Conservation (phyloP, 35 echinoderm and acorn worm species). For the Hemicentrotus pulcherrimus region DNA sequence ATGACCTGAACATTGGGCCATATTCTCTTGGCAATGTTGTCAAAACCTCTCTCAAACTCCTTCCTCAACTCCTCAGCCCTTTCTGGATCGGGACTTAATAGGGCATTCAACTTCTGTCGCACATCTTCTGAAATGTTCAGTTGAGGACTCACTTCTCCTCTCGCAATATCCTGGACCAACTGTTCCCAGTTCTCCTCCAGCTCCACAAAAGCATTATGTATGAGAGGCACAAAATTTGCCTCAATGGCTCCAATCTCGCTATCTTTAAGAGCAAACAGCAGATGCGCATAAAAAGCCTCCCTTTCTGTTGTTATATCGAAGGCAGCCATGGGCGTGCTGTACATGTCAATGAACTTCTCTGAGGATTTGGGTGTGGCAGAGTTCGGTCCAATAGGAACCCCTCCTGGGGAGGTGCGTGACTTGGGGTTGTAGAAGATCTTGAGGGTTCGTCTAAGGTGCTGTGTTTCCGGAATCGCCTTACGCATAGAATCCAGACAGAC, state of each 20-base stretch:
- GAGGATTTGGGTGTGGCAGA: slow-evolving; percentile 83
- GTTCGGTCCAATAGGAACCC: slow-evolving; percentile 80
- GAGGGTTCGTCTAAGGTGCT: slow-evolving; percentile 74
- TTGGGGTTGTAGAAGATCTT: slow-evolving; percentile 92
- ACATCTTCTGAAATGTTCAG: slow-evolving; percentile 67
- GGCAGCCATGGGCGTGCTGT: slow-evolving; percentile 77
- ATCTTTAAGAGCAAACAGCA: slow-evolving; percentile 83
- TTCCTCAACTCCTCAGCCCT: slow-evolving; percentile 73
- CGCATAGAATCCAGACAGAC: slow-evolving; percentile 69
- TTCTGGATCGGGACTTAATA: slow-evolving; percentile 70
- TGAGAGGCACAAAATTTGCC: slow-evolving; percentile 84
- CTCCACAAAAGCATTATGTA: slow-evolving; percentile 75
- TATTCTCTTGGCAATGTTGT: slow-evolving; percentile 69
- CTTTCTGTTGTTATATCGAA: slow-evolving; percentile 72
- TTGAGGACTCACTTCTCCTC: slow-evolving; percentile 46
- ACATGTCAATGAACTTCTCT: slow-evolving; percentile 63
- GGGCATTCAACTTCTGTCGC: slow-evolving; percentile 48
- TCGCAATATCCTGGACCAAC: slow-evolving; percentile 75
- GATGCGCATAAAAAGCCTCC: slow-evolving; percentile 80
- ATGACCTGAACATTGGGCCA: slow-evolving; percentile 84
- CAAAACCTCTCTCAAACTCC: slow-evolving; percentile 83
- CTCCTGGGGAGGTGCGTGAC: slow-evolving; percentile 58
- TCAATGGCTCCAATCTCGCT: slow-evolving; percentile 71
- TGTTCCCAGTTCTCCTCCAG: slow-evolving; percentile 72
- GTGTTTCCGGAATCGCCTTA: slow-evolving; percentile 58